phyloP scores from a whole-genome alignment of 30 jellyfish, hydroid and myxozoan genomes.

The Catostylus mosaicus region DNA sequence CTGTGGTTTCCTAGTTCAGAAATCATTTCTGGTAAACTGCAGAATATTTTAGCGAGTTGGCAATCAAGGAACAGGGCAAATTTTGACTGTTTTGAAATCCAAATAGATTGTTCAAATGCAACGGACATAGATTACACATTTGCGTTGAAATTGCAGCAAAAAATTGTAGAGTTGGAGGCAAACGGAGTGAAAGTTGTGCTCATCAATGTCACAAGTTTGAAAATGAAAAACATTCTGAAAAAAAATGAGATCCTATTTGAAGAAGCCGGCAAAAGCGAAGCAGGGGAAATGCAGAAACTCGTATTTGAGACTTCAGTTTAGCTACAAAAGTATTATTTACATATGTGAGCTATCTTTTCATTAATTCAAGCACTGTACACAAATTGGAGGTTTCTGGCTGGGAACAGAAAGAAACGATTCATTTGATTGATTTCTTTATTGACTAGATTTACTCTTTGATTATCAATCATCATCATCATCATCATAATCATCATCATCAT shows the following conservation, averaged over 20 bases:
- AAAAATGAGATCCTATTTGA: not conserved
- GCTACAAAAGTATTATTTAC: not conserved
- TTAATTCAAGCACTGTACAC: too few species aligned
- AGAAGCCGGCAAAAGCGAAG: not conserved
- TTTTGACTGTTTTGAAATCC: not conserved
- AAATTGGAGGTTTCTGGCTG: too few species aligned
- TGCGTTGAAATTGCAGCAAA: slow-evolving; percentile 15
- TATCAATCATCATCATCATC: too few species aligned
- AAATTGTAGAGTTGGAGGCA: slow-evolving; percentile 27
- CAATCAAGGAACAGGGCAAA: not conserved
- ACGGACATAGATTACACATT: slow-evolving; percentile 55
- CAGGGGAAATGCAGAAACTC: not conserved
- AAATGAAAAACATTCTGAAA: slow-evolving; percentile 8
- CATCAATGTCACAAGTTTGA: slow-evolving; percentile 13
- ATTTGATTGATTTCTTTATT: not conserved
- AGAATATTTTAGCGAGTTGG: not conserved
- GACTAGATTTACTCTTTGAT: not conserved
- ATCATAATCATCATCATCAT: too few species aligned
- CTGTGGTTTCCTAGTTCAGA: slow-evolving; percentile 71
- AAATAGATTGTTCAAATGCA: slow-evolving; percentile 43
- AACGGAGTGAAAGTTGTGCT: slow-evolving; percentile 28
- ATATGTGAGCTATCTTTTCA: too few species aligned
- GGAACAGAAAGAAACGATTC: too few species aligned
- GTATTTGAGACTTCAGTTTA: slow-evolving; percentile 9
- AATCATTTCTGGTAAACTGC: slow-evolving; percentile 3